A percentile compares a stretch with the other conserved stretches of the same genome.
phyloP scores from a whole-genome alignment of 2,797 vertebrate genomes.

The Antrozous pallidus region DNA sequence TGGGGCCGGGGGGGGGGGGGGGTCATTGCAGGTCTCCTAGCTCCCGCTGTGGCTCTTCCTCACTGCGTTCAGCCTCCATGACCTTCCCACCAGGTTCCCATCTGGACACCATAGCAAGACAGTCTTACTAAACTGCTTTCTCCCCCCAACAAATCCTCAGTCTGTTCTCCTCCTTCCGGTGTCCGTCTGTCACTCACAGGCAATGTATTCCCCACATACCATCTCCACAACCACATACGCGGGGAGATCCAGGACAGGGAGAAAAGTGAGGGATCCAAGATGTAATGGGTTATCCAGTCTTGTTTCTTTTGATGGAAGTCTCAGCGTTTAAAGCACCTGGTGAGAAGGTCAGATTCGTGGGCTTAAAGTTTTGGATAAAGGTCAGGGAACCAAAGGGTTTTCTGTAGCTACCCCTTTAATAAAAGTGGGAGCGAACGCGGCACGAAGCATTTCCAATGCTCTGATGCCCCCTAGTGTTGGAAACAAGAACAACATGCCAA shows the following conservation, averaged over 20 bases:
- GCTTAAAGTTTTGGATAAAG: not conserved
- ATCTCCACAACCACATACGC: not conserved
- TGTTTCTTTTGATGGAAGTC: not conserved
- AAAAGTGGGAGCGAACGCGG: rapidly evolving
- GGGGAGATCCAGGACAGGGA: not conserved
- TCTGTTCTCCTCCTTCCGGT: not conserved
- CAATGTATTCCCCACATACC: not conserved
- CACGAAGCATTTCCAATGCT: not conserved
- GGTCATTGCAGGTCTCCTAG: not conserved
- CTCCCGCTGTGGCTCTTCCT: not conserved
- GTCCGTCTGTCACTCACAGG: not conserved
- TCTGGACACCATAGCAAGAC: not conserved
- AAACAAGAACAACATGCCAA: constrained; percentile 32
- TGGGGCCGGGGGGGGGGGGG: too few species aligned
- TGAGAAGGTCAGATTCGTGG: not conserved
- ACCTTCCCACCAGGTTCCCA: not conserved
- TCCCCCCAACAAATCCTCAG: constrained; percentile 2
- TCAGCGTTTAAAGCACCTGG: not conserved
- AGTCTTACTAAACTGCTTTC: not conserved
- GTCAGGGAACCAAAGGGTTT: not conserved
- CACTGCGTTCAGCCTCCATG: not conserved
- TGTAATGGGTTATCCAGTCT: not conserved
- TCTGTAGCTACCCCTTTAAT: not conserved
- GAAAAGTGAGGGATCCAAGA: not conserved
- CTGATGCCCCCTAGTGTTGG: constrained; percentile 58